A percentile compares a stretch with the other conserved stretches of the same genome.
phyloP scores from a whole-genome alignment of 2,888 invertebrate species.

The Xylophagus ater region DNA sequence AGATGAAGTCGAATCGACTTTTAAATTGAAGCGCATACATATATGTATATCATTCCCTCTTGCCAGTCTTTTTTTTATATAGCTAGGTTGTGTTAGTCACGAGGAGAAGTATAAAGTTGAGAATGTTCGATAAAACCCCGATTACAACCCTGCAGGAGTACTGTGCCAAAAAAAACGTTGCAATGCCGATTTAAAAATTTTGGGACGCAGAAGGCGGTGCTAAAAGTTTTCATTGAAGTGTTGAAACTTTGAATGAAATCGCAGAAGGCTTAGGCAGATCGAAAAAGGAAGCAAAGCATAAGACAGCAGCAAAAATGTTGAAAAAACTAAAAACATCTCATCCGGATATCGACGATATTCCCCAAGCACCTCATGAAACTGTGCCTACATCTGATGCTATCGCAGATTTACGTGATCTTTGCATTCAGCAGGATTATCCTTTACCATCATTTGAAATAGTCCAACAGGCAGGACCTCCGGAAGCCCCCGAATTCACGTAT shows the following conservation, averaged over 20 bases:
- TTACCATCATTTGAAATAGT: conserved; percentile 32
- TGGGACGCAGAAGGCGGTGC: conserved; percentile 27
- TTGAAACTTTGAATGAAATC: conserved; percentile 31
- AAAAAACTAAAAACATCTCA: conserved; percentile 36
- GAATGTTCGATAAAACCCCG: conserved; percentile 31
- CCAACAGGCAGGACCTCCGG: conserved; percentile 31
- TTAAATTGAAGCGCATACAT: no score
- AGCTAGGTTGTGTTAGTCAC: no score
- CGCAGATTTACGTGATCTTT: no score
- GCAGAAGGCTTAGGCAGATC: conserved; percentile 39
- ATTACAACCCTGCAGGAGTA: conserved; percentile 34
- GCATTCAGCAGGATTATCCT: no score
- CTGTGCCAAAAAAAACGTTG: conserved; percentile 27
- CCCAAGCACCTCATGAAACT: no score
- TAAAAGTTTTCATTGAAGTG: conserved; percentile 28
- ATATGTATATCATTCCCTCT: no score
- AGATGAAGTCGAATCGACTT: no score
- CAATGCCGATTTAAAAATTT: conserved; percentile 26
- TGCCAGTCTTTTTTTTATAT: no score
- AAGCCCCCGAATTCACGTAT: conserved; percentile 34
- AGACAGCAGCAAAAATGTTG: conserved; percentile 33
- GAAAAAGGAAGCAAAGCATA: conserved; percentile 40
- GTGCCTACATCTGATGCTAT: no score
- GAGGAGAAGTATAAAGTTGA: no score
- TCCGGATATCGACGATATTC: conserved; percentile 22